Evolutionary conservation across 2,797 vertebrate species (phyloP), one percentile per base, ranked within the genome.

Genomic region (Anniella stebbinsi): DNA sequence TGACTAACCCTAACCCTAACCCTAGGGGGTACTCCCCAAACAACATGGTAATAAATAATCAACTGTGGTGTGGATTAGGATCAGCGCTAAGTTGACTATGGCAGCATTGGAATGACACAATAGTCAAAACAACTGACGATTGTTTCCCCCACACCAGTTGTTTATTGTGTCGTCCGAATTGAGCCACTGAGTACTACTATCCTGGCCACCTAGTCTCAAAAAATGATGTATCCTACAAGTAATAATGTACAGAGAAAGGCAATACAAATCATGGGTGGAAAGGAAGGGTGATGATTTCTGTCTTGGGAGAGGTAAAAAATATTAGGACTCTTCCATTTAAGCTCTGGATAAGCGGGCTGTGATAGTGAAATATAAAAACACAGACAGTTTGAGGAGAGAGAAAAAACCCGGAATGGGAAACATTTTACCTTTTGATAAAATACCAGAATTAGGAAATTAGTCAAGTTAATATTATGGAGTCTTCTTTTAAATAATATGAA

Each of bases 171-270:
- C n/a, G n/a, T n/a, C n/a, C n/a, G n/a, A n/a, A n/a, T n/a, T n/a
- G n/a, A n/a, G n/a, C n/a, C n/a, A n/a, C n/a, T n/a, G 57, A 84
- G 57, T 51, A 69, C 45, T 84, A 76, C 41, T 36, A 48, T 83
- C 45, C 25, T 84, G 88, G 41, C 45, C 81, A 89, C 45, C 41
- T 81, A 15, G 75, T 84, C 81, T 54, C 72, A 76, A 89, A 57
- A 89, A 51, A 89, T 89, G 88, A 89, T 76, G 72, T 36, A 67
- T 89, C n/a, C 60, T 67, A 18, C 21, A 63, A 75, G 54, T 66
- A 33, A 76, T 84, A 84, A 84, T 76, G 70, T 67, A 66, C 57
- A 48, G 54, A 89, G 41, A 89, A 89, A 77, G 41, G 33, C 25
- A 75, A 63, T 84, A 69, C 81, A 84, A 77, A 84, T 84, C 72